phyloP scores from a whole-genome alignment of 2,888 invertebrate genomes.

The Arrhopalites spinosus region DNA sequence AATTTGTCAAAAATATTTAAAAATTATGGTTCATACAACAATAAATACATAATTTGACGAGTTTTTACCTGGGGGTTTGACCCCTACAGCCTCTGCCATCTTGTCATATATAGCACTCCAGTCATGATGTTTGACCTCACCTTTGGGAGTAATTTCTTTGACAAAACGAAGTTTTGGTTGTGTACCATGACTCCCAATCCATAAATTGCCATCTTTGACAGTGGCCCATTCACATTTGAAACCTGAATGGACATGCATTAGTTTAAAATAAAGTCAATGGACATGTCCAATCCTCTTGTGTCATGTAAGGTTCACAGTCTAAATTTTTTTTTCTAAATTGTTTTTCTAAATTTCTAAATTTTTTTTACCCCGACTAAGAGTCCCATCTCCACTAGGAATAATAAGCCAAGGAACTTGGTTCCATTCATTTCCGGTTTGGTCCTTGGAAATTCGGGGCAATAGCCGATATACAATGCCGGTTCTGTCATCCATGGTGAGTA shows the following conservation, averaged over 20 bases:
- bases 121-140: constrained; percentile 72
- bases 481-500: constrained; percentile 91
- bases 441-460: constrained; percentile 70
- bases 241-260: too few relatives aligned
- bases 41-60: too few relatives aligned
- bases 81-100: constrained; percentile 76
- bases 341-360: too few relatives aligned
- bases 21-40: too few relatives aligned
- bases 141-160: constrained; percentile 77
- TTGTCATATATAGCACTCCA: constrained; percentile 65
- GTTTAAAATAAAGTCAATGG: too few relatives aligned
- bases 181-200: constrained; percentile 87
- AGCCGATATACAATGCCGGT: constrained; percentile 89
- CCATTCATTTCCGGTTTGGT: constrained; percentile 24
- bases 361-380: constrained; percentile 66
- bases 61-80: constrained; percentile 80
- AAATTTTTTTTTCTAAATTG: too few relatives aligned
- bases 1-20: too few relatives aligned
- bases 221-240: constrained; percentile 98
- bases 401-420: constrained; percentile 66
- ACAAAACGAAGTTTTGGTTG: background rate
- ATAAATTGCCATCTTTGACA: constrained; percentile 82
- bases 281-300: too few relatives aligned
- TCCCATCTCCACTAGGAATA: constrained; percentile 89
- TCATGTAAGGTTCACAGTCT: too few relatives aligned